Base-by-base conservation (phyloP, 2,888 invertebrate species). In the Cephus sareptanus region DNA sequence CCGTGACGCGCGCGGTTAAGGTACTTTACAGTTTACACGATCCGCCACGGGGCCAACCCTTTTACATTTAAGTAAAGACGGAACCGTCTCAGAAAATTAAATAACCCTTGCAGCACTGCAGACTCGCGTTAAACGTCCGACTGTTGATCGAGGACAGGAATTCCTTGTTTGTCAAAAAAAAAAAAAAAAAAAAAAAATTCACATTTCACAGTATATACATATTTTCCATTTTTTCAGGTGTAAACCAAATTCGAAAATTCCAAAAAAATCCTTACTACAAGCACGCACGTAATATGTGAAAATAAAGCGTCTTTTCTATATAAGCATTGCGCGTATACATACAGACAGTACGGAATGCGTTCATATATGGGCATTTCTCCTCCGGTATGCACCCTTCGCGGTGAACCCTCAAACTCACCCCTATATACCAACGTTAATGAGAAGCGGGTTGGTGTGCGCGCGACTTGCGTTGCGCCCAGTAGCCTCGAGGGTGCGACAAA, bases 401-500 rank as follows among this genome's bases (percentile, higher is more conserved):
- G 37, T 37, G 23, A 56, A 56, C 9, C 15, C 40, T 56, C 40
- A 31, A 71, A 71, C 33, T 31, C 71, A 31, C 31, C 35, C 35
- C 34, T 74, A 13, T 70, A 56, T 9, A 9, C 40, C 40, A 40
- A 40, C 79, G 79, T 85, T 85, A 85, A 85, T 82, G 82, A 85
- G 81, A 81, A 79, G 76, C 78, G 73, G 35, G 81, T 73, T 76
- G 77, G 79, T 56, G 79, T 78, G 74, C 78, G 79, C 74, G 79
- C 77, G 79, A 77, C 77, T 73, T 77, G 79, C 73, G 77, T 23
- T 79, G 80, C 75, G 77, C 70, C 73, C 73, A 68, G 76, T 37
- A 75, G 77, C 79, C 77, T 78, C 80, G 79, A 80, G 85, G 85
- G 81, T 80, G 80, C 80, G 82, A 83, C 82, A 77, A 78, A 76